Evolutionary conservation across 2,888 invertebrate species (phyloP), one percentile per base, ranked within the genome.

Genomic region (Agrochola macilenta): DNA sequence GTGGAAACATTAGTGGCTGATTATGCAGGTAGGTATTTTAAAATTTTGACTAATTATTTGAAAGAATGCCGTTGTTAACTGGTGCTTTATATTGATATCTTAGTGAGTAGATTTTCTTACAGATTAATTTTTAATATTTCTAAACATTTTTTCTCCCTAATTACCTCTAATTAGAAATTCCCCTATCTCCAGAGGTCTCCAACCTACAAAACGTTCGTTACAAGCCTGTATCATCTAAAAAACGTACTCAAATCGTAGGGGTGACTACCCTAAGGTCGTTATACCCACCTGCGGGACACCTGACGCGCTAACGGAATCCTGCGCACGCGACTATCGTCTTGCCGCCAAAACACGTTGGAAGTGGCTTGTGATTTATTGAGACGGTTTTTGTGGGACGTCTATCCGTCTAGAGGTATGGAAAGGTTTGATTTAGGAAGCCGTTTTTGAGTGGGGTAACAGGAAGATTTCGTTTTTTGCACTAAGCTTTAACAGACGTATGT

Each of bases 231-330:
- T 74, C 71, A 43, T 81, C 79, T 81, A 79, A 86, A 86, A 83
- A 86, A 78, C 26, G 54, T 60, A 57, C 75, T 78, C 68, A 78
- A 76, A 86, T 89, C 82, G 86, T 78, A 81, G 88, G 93, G 94
- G 92, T 90, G 89, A 91, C 89, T 91, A 92, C 93, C 93, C 93
- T 91, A 82, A 90, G 93, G 93, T 93, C 92, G 90, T 93, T 93
- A 91, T 81, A 90, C 90, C 90, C 93, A 93, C 93, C 93, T 93
- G 93, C 93, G 85, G 76, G 63, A 69, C 87, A 86, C 95, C 95
- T 95, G 95, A 95, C 94, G 93, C 93, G 94, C 94, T 93, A 94
- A 94, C 95, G 94, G 95, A 93, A 92, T 89, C 91, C 87, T 79
- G 90, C 92, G 93, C 95, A 92, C 94, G 95, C 93, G 94, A 84